These are phyloP conservation scores for Cranoglanis bouderius DNA, from an alignment of 2,113 vertebrate genomes.

Conservation along the genomic window DNA sequence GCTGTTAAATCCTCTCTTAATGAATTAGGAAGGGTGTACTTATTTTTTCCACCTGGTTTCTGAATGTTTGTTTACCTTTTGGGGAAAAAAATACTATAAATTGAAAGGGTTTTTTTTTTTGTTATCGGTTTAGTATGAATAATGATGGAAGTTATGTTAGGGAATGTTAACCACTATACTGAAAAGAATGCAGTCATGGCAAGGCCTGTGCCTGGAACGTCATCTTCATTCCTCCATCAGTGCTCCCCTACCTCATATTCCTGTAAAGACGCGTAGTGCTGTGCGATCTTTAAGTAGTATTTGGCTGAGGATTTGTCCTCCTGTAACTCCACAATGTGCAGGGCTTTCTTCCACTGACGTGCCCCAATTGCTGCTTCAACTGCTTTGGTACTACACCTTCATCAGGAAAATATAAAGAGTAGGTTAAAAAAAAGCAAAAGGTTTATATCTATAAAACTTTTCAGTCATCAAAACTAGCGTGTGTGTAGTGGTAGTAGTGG, in stretches of 20 bases:
- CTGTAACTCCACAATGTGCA: slow-evolving; percentile 92
- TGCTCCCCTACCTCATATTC: slow-evolving; percentile 82
- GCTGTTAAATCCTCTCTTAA: too few species aligned
- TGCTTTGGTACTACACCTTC: slow-evolving; percentile 89
- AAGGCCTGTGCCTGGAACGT: not conserved
- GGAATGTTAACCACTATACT: not conserved
- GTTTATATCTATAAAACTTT: too few species aligned
- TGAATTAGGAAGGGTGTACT: too few species aligned
- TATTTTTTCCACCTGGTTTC: too few species aligned
- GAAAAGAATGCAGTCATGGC: not conserved
- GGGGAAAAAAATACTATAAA: too few species aligned
- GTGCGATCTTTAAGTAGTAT: slow-evolving; percentile 86
- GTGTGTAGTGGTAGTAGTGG: too few species aligned
- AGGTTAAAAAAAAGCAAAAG: too few species aligned
- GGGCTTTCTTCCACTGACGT: slow-evolving; percentile 97
- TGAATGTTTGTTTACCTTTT: too few species aligned
- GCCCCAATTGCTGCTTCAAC: slow-evolving; percentile 90
- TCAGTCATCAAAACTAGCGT: not conserved
- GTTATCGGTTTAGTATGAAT: not conserved
- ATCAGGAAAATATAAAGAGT: not conserved
- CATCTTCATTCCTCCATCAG: not conserved
- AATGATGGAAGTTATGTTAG: not conserved
- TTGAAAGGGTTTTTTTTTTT: too few species aligned
- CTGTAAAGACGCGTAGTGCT: slow-evolving; percentile 85
- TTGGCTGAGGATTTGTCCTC: slow-evolving; percentile 76